Conservation (phyloP, 53 echinoderm and acorn worm genomes). For the Patiria pectinifera region DNA sequence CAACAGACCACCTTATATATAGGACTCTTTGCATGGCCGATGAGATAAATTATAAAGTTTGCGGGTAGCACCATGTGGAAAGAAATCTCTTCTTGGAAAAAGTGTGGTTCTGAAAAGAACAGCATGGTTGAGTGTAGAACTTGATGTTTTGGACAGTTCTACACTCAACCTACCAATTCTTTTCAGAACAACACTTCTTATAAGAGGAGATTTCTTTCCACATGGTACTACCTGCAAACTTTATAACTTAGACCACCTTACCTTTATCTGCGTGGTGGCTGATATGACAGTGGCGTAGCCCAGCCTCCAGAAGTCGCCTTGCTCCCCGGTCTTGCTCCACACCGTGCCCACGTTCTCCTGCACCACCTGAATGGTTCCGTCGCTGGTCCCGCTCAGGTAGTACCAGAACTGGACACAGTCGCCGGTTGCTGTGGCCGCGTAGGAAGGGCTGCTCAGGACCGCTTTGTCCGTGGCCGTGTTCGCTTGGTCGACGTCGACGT, state of each 20-base stretch:
- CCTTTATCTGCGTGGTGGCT: conserved; percentile 26
- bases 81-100: no score
- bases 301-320: conserved; percentile 74
- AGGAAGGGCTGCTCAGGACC: conserved; percentile 65
- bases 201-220: no score
- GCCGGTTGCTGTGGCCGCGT: conserved; percentile 57
- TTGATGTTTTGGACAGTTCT: no score
- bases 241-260: neutral
- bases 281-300: conserved; percentile 51
- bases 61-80: neutral
- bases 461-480: conserved; percentile 59
- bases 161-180: no score
- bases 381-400: conserved; percentile 72
- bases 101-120: no score
- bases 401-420: conserved; percentile 93
- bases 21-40: no score
- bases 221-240: no score
- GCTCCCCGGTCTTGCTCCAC: conserved; percentile 76
- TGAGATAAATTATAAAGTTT: no score
- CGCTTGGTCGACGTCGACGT: conserved; percentile 28
- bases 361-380: conserved; percentile 33
- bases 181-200: no score
- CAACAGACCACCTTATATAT: no score
- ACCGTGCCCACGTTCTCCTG: conserved; percentile 21
- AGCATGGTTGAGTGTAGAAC: no score